These are phyloP conservation scores for Saguinus imperator DNA, from an alignment of 2,113 vertebrate genomes.

Conservation along the genomic window DNA sequence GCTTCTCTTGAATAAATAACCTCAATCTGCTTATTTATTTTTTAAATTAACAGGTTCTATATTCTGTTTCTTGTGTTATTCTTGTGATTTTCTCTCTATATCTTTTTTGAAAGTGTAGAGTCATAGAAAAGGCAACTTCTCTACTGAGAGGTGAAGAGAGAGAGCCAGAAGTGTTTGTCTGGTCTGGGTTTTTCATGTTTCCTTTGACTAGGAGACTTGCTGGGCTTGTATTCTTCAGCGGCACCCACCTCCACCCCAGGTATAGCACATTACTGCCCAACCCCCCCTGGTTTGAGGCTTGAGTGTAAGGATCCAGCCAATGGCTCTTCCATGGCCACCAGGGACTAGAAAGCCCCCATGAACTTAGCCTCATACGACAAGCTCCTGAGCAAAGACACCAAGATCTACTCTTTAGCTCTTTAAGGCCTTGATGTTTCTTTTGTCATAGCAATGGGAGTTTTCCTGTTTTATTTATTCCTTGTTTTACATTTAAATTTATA, in stretches of 20 bases:
- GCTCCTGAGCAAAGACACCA: neutral
- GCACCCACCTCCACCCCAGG: fast-evolving
- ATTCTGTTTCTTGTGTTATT: constrained; percentile 31
- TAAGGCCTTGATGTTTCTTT: neutral
- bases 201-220: neutral
- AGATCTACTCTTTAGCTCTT: neutral
- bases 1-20: constrained; percentile 16
- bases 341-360: neutral
- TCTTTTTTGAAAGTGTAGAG: constrained; percentile 1
- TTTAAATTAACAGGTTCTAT: constrained; percentile 46
- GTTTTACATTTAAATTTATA: neutral
- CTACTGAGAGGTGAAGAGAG: neutral
- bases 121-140: neutral
- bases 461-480: neutral
- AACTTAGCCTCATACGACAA: neutral
- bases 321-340: neutral
- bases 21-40: neutral
- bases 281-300: neutral
- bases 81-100: neutral
- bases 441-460: neutral
- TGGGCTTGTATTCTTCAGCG: neutral
- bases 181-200: constrained; percentile 1
- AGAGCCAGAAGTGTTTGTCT: neutral
- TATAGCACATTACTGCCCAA: neutral
- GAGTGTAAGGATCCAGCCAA: neutral